phyloP scores from a whole-genome alignment of 30 jellyfish, hydroid and myxozoan species.

The Clytia hemisphaerica region DNA sequence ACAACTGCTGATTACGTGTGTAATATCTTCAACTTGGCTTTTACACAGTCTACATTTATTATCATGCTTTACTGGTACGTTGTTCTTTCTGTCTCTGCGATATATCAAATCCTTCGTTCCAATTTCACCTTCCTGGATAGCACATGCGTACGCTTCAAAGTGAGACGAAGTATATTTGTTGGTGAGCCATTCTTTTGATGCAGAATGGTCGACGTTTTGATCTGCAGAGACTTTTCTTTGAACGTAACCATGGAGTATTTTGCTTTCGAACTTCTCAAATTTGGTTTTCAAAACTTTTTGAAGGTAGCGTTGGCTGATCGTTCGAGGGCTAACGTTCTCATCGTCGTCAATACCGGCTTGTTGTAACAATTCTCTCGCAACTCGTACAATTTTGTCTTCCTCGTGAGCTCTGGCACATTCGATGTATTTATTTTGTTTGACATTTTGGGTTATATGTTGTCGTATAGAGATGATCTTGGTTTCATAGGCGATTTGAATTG shows the following conservation, averaged over 20 bases:
- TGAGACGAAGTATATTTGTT: not conserved
- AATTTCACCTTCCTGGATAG: not conserved
- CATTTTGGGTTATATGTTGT: not conserved
- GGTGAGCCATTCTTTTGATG: not conserved
- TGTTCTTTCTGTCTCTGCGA: no score
- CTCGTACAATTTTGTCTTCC: not conserved
- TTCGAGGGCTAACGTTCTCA: not conserved
- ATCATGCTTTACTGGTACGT: not conserved
- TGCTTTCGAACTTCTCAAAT: not conserved
- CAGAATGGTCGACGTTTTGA: not conserved
- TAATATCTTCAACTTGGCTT: no score
- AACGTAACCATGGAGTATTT: not conserved
- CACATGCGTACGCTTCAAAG: slow-evolving; percentile 1
- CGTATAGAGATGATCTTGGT: not conserved
- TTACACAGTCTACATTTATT: not conserved
- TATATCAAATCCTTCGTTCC: not conserved
- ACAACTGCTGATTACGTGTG: no score
- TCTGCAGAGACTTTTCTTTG: not conserved
- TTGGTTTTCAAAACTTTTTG: not conserved
- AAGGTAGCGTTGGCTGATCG: not conserved
- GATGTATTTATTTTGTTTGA: not conserved
- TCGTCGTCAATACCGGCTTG: not conserved
- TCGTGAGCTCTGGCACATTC: not conserved
- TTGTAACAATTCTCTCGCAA: not conserved
- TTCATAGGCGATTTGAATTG: not conserved